Evolutionary conservation across 2,113 vertebrate species (phyloP), one percentile per base, ranked within the genome.

Genomic region (Phylloscopus whistleri): DNA sequence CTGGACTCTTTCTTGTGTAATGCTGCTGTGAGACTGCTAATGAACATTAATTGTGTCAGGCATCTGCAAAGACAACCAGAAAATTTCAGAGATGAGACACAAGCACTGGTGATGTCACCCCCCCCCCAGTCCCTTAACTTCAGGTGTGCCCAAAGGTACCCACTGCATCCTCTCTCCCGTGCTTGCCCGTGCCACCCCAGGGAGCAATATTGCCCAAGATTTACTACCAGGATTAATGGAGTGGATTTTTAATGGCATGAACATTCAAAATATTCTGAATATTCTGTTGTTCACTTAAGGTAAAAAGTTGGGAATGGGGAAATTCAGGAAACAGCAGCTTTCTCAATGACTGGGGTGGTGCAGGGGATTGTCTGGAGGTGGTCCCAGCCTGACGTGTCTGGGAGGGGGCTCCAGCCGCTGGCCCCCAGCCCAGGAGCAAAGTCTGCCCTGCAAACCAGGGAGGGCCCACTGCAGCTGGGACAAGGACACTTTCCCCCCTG

Each of bases 181-280:
- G 35, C 41, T 62, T 78, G 81, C 35, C 51, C 19, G 5, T 0
- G 0, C 24, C n/a, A 51, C 15, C 21, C 43, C 1, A 3, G 39
- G 30, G 30, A 60, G 18, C 0, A 22, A n/a, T 37, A 22, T 48
- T 1, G 0, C 28, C 13, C 26, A 35, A 53, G 44, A 44, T 78
- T 70, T 46, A 7, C 83, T 74, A 58, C 5, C 14, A 35, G 72
- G n/a, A 53, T 67, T 39, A 49, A 27, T 13, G 28, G 51, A 60
- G 15, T 28, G 30, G 30, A 35, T 72, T 82, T 19, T 79, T 76
- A 67, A 59, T 30, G 26, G 30, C 41, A 60, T 27, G 39, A 27
- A 75, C 28, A 26, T 28, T 56, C 48, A 60, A 83, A 70, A 23
- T 31, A 62, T 13, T 37, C 37, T 37, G 37, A 37, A 37, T 31